Evolutionary conservation across 2,888 invertebrate genomes (phyloP), one percentile per base, ranked within the genome.

Genomic region (Drosophila nr. perissopoda): DNA sequence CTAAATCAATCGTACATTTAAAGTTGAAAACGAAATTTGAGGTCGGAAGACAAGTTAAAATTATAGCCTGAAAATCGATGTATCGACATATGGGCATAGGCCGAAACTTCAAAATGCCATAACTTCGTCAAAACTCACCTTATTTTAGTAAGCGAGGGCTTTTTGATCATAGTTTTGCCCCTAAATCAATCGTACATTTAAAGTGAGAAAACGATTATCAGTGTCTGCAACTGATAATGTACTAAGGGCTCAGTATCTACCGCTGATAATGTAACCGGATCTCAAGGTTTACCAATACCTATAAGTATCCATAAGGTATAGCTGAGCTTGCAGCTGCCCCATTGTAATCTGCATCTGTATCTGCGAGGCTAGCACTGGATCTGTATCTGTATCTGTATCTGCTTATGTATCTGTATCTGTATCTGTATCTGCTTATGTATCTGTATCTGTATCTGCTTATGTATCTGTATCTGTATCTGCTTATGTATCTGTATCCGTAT

Each of bases 301-400:
- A 21, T 6, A 4, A 1, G 42, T 7, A 13, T 42, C 45, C 45
- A 13, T 45, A 16, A 45, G 45, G 4, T 16, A 7, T 16, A 25
- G 45, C 45, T 25, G 21, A 45, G 4, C 21, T 45, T 8, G 21
- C 45, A 45, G 16, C 21, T 45, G 45, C 45, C 45, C 21, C 45
- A 45, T 4, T 8, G 5, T 2, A 2, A 21, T 42, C 16, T 31
- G n/a, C 18, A 36, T 29, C 62, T 56, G 27, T 8, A 8, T 29
- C 21, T 48, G 36, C 2, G 29, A 1, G 34, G 0, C 13, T 4
- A 34, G 13, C 13, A 34, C 34, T 13, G 34, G 34, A 4, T 25
- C 1, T 31, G 42, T 36, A 56, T 27, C 33, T 62, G 42, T 25
- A 57, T 34, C 42, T 62, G 72, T 18, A 51, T 38, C 34, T 42